Evolutionary conservation across 2,113 vertebrate species (phyloP), one percentile per base, ranked within the genome.

Genomic region (Donacobius atricapilla): DNA sequence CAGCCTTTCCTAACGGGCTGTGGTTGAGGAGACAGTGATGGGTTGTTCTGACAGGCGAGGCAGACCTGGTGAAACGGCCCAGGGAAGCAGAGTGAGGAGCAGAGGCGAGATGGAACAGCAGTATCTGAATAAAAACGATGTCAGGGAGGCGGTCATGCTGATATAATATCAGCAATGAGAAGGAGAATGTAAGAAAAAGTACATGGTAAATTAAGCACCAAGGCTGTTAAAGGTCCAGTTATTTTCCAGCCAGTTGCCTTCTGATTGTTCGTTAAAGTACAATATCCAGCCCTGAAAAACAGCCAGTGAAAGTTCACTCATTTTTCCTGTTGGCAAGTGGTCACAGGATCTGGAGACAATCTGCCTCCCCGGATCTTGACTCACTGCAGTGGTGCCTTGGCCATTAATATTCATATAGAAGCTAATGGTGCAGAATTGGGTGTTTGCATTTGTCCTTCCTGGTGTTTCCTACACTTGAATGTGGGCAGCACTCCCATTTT

Each of bases 171-270:
- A 91, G 91, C 92, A 97, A 94, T 77, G 92, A 94, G 92, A 84
- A 84, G 71, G 89, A 70, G 94, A 96, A 90, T 8, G 51, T 89
- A 94, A 96, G 94, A 84, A 91, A 97, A 96, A 94, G 78, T 89
- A 77, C 94, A 96, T 94, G 97, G 95, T 96, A 97, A 97, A 97
- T 97, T 96, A 96, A 97, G 93, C 97, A 97, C 89, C 37, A 45
- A 93, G 94, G 92, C 94, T 97, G 94, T 96, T 96, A 97, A 95
- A 97, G 87, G 93, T 93, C 95, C 78, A 45, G 95, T 96, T 97
- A 97, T 97, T 97, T 97, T 97, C 97, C 96, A 96, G 90, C 90
- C 95, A 97, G 96, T 97, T 97, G 96, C 94, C 75, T 96, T 88
- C 94, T 95, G 95, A 97, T 97, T 97, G 93, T 97, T 96, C 93